A percentile compares a stretch with the other conserved stretches of the same genome.
phyloP scores from a whole-genome alignment of 2,797 vertebrate species.

The Neosilurus hyrtlii region DNA sequence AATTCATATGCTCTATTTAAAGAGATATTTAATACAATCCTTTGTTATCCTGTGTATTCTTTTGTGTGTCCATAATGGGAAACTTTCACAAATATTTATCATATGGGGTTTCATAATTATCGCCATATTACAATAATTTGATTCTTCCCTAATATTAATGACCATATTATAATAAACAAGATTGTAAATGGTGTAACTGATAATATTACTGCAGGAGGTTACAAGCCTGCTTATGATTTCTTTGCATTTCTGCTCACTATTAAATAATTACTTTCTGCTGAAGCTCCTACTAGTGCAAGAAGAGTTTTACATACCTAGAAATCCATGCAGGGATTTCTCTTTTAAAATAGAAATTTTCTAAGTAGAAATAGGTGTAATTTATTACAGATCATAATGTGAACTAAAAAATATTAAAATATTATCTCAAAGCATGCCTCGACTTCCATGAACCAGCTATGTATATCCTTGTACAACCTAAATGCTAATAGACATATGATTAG shows the following conservation, averaged over 20 bases:
- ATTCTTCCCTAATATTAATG: no score
- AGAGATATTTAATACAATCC: constrained; percentile 76
- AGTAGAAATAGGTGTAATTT: no score
- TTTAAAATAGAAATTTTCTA: background rate
- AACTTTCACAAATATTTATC: constrained; percentile 51
- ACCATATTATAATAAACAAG: background rate
- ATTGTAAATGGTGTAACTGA: background rate
- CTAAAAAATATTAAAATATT: background rate
- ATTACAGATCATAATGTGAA: no score
- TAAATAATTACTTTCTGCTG: background rate
- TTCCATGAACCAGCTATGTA: background rate
- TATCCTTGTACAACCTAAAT: background rate
- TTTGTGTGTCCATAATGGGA: constrained; percentile 41
- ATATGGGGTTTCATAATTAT: constrained; percentile 38
- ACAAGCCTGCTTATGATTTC: background rate
- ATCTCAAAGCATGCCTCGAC: background rate
- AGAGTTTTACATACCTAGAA: background rate
- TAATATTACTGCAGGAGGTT: background rate
- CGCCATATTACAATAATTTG: background rate
- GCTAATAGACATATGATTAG: background rate
- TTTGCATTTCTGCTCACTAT: background rate
- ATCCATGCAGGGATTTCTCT: background rate
- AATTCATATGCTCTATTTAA: constrained; percentile 72
- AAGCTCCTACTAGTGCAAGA: background rate
- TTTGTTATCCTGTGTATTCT: constrained; percentile 38